These are phyloP conservation scores for Holacanthella duospinosa DNA, from an alignment of 2,888 invertebrate genomes.

Conservation along the genomic window DNA sequence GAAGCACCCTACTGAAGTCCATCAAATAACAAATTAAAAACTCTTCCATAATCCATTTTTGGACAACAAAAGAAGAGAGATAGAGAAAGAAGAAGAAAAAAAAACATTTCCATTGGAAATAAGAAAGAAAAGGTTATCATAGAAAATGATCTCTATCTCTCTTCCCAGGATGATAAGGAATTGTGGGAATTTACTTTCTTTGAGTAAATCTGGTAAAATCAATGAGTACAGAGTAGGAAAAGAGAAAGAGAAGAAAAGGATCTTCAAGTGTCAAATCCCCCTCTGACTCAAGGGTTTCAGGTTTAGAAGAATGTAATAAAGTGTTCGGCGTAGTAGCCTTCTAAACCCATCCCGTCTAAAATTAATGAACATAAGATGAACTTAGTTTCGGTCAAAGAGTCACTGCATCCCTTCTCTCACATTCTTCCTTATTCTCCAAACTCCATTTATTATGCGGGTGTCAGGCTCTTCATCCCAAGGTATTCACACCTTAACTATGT, in stretches of 20 bases:
- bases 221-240: background rate
- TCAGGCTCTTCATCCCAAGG: conserved; percentile 23
- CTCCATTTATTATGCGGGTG: conserved; percentile 30
- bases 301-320: background rate
- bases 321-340: background rate
- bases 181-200: background rate
- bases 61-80: background rate
- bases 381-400: background rate
- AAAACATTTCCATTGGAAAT: background rate
- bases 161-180: background rate
- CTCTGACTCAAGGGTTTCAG: background rate
- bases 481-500: conserved; percentile 34
- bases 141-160: background rate
- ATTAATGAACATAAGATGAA: background rate
- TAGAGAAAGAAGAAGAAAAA: background rate
- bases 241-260: background rate
- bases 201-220: too few relatives aligned
- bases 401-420: background rate
- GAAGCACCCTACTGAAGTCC: background rate
- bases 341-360: background rate
- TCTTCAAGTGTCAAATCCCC: background rate
- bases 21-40: background rate
- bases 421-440: background rate
- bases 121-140: too few relatives aligned
- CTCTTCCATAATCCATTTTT: background rate